Evolutionary conservation across 35 echinoderm and acorn worm species (phyloP).

Genomic region (Apostichopus parvimensis): DNA sequence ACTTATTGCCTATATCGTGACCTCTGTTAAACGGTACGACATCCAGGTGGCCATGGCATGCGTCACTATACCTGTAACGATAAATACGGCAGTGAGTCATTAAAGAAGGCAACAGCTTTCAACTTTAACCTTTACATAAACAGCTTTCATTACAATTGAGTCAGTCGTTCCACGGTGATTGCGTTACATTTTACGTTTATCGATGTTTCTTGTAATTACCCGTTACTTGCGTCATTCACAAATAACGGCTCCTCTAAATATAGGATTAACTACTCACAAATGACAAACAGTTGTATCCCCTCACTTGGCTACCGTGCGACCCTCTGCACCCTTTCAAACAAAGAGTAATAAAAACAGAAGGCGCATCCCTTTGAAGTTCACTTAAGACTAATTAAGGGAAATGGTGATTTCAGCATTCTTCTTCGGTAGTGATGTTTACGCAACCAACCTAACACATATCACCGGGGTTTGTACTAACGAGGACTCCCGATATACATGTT

Average conservation of each 20-base stretch:
- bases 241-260: background rate
- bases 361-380: conserved; percentile 34
- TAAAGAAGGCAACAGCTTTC: background rate
- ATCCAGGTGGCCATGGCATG: background rate
- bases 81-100: background rate
- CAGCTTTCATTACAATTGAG: conserved; percentile 16
- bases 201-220: conserved; percentile 23
- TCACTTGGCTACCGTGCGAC: conserved; percentile 38
- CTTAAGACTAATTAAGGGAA: conserved; percentile 37
- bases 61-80: too few relatives aligned
- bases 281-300: conserved; percentile 37
- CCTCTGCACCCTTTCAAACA: conserved; percentile 22
- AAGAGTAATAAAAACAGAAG: conserved; percentile 41
- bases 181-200: conserved; percentile 9
- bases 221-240: conserved; percentile 35
- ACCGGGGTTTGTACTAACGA: background rate
- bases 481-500: too few relatives aligned
- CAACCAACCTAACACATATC: background rate
- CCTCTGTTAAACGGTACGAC: background rate
- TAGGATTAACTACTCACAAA: conserved; percentile 20
- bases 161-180: background rate
- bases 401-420: conserved; percentile 21
- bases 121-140: conserved; percentile 10
- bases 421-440: conserved; percentile 40
- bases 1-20: background rate